Evolutionary conservation across 2,797 vertebrate genomes (phyloP).

Genomic region (Perodicticus potto): DNA sequence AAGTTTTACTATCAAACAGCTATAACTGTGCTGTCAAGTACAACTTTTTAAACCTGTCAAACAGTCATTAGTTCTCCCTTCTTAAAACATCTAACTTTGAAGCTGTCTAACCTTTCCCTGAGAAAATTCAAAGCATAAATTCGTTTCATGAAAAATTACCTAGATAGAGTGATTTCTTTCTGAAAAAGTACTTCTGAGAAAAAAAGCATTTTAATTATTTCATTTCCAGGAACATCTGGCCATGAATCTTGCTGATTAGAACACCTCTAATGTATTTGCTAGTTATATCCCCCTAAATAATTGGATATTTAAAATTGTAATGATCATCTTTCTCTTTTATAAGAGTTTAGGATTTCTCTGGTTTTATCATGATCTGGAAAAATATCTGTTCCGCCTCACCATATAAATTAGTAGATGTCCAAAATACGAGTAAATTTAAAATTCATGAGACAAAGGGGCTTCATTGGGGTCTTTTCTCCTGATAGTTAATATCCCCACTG

Average conservation of each 20-base stretch:
- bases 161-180: conserved; percentile 59
- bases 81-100: conserved; percentile 82
- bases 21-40: conserved; percentile 81
- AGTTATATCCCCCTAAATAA: neutral
- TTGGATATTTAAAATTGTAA: neutral
- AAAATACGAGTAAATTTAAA: neutral
- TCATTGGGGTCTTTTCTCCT: neutral
- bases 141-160: conserved; percentile 70
- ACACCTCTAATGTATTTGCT: neutral
- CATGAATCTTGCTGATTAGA: conserved; percentile 12
- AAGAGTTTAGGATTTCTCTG: conserved; percentile 16
- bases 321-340: neutral
- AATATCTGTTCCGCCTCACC: neutral
- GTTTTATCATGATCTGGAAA: conserved; percentile 16
- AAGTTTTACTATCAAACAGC: conserved; percentile 80
- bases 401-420: neutral
- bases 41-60: conserved; percentile 85
- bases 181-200: conserved; percentile 55
- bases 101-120: conserved; percentile 74
- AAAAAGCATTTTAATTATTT: conserved; percentile 64
- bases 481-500: neutral
- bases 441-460: neutral
- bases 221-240: conserved; percentile 40
- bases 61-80: conserved; percentile 79
- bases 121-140: conserved; percentile 64